Percentiles rank a stretch among this genome's conserved stretches.
Evolutionary conservation across 2,888 invertebrate genomes (phyloP).

Genomic region (Pristionchus exspectatus): DNA sequence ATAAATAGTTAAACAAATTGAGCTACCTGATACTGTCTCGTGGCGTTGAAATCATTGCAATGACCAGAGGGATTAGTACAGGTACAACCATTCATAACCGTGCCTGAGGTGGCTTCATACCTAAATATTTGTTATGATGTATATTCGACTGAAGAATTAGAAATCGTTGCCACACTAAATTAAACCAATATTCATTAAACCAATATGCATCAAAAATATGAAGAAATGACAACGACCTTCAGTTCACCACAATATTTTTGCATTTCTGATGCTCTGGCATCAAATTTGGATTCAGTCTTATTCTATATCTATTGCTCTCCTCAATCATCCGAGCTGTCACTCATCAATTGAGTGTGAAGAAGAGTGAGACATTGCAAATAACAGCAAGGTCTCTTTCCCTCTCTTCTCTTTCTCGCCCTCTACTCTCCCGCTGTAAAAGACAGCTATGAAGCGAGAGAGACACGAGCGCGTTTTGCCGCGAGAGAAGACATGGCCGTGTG

Average conservation of each 20-base stretch:
- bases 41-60: conserved; percentile 74
- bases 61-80: conserved; percentile 75
- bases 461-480: background rate
- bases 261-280: background rate
- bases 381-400: background rate
- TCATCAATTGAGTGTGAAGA: conserved; percentile 11
- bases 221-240: too few relatives aligned
- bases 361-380: background rate
- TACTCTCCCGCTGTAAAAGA: background rate
- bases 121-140: conserved; percentile 56
- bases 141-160: too few relatives aligned
- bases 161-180: too few relatives aligned
- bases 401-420: conserved; percentile 20
- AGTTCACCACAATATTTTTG: background rate
- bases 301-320: background rate
- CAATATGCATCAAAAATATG: too few relatives aligned
- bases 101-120: conserved; percentile 73
- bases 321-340: conserved; percentile 18
- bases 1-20: background rate
- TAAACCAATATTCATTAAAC: too few relatives aligned
- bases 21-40: conserved; percentile 69
- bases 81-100: conserved; percentile 76
- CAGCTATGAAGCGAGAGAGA: background rate
- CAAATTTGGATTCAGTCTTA: background rate
- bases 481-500: conserved; percentile 57